Percentiles rank a stretch among this genome's conserved stretches.
Conservation (phyloP, 2,888 invertebrate species). For the Aricia artaxerxes region DNA sequence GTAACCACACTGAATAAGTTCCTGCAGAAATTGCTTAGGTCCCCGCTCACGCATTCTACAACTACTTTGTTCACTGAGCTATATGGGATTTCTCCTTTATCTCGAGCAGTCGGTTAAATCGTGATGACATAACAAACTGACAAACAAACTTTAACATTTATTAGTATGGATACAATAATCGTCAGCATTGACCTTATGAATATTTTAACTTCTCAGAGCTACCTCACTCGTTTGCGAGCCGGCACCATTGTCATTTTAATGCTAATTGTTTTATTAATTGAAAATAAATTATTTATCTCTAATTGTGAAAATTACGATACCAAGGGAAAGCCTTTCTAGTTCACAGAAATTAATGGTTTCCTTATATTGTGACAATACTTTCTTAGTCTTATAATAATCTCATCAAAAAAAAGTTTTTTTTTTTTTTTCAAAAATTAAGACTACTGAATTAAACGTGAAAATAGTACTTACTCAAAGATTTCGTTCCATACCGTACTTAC, state of each 20-base stretch:
- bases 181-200: neutral
- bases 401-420: no score
- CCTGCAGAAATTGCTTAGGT: no score
- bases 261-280: neutral
- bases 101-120: no score
- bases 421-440: no score
- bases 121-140: no score
- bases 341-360: neutral
- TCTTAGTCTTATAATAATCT: neutral
- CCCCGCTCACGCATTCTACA: no score
- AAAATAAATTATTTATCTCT: neutral
- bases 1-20: no score
- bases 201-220: neutral
- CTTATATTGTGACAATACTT: neutral
- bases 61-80: no score
- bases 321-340: conserved; percentile 11
- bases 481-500: no score
- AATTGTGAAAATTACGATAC: neutral
- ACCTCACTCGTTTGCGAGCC: neutral
- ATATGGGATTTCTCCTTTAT: no score
- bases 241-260: neutral
- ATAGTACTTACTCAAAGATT: no score
- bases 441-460: no score
- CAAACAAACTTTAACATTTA: neutral
- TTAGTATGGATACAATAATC: neutral